Evolutionary conservation across 2,888 invertebrate genomes (phyloP).

Genomic region (Villa cingulata): DNA sequence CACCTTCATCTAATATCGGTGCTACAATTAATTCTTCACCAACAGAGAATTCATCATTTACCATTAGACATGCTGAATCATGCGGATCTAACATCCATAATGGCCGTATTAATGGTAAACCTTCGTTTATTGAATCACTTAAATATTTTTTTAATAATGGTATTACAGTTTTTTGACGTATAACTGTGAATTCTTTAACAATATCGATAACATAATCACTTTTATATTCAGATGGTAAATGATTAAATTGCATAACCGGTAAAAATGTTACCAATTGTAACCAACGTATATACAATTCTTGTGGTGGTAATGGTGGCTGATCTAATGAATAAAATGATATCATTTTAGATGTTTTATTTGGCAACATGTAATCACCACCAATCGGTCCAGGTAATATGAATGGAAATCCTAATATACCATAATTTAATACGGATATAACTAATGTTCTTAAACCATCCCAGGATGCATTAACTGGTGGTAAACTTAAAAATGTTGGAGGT

Average conservation of each 20-base stretch:
- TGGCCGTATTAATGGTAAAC: slow-evolving; percentile 72
- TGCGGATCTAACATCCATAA: slow-evolving; percentile 79
- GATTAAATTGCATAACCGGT: slow-evolving; percentile 83
- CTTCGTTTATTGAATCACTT: slow-evolving; percentile 64
- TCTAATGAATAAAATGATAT: slow-evolving; percentile 40
- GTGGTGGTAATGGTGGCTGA: slow-evolving; percentile 52
- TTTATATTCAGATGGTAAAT: slow-evolving; percentile 78
- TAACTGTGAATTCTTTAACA: slow-evolving; percentile 56
- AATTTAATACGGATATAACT: slow-evolving; percentile 74
- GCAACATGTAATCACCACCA: slow-evolving; percentile 70
- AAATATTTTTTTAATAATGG: slow-evolving; percentile 64
- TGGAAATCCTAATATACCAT: slow-evolving; percentile 84
- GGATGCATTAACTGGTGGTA: slow-evolving; percentile 73
- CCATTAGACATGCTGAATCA: slow-evolving; percentile 61
- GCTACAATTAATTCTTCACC: slow-evolving; percentile 86
- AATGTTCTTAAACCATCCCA: slow-evolving; percentile 76
- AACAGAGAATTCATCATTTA: slow-evolving; percentile 75
- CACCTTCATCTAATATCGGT: slow-evolving; percentile 60
- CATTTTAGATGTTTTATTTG: slow-evolving; percentile 37
- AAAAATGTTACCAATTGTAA: slow-evolving; percentile 79
- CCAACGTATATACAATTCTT: slow-evolving; percentile 82
- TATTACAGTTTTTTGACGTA: slow-evolving; percentile 64
- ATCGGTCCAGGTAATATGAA: slow-evolving; percentile 89
- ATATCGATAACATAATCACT: slow-evolving; percentile 62
- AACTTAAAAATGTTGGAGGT: slow-evolving; percentile 71